Conservation (phyloP, 2,888 invertebrate genomes). For the Ptychoptera albimana region DNA sequence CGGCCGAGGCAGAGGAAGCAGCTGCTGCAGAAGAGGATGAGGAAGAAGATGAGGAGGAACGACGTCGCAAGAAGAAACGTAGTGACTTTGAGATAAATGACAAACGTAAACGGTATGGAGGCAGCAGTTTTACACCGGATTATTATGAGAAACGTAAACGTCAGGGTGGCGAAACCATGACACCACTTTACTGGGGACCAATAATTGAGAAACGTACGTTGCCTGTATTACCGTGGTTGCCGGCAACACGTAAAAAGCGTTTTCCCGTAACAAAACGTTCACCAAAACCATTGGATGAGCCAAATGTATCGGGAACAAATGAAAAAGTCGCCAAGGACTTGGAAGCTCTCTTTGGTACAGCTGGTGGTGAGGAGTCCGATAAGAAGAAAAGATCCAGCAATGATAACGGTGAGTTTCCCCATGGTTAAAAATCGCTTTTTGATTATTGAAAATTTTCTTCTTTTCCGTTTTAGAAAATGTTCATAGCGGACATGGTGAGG, state of each 20-base stretch:
- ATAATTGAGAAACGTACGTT: slow-evolving; percentile 26
- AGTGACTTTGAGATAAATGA: background rate
- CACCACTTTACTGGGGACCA: slow-evolving; percentile 11
- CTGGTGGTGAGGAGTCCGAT: slow-evolving; percentile 21
- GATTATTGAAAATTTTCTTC: slow-evolving; percentile 4
- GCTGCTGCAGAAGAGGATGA: slow-evolving; percentile 1
- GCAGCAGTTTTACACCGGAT: background rate
- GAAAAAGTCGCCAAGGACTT: slow-evolving; percentile 53
- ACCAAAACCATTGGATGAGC: slow-evolving; percentile 22
- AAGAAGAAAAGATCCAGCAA: slow-evolving; percentile 37
- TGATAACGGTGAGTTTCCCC: slow-evolving; percentile 17
- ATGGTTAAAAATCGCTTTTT: slow-evolving; percentile 1
- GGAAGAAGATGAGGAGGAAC: background rate
- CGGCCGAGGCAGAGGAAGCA: background rate
- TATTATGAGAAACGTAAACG: slow-evolving; percentile 1
- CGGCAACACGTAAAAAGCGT: slow-evolving; percentile 34
- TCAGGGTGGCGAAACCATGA: background rate
- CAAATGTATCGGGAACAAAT: slow-evolving; percentile 38
- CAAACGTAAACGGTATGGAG: background rate
- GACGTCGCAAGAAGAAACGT: background rate
- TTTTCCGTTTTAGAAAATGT: slow-evolving; percentile 11
- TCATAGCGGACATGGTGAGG: slow-evolving; percentile 26
- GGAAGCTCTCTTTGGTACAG: slow-evolving; percentile 45
- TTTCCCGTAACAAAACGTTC: slow-evolving; percentile 54
- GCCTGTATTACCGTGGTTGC: slow-evolving; percentile 29